Evolutionary conservation across 1,140 invertebrate species (phyloP), one percentile per base, ranked within the genome.

Genomic region (Anagrus nilaparvatae): DNA sequence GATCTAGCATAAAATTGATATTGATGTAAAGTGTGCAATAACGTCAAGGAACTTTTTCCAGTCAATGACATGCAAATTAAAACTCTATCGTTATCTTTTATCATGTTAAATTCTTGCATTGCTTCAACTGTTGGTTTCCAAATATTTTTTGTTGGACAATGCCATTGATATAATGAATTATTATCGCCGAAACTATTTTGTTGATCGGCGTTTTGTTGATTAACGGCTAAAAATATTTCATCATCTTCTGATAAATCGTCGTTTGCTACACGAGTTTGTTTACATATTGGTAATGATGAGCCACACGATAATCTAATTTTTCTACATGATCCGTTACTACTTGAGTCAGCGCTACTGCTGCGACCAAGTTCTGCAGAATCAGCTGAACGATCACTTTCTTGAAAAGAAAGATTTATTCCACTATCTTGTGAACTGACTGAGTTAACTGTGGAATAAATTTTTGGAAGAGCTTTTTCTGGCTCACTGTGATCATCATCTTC

Each of bases 21-120:
- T 55, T 93, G 87, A 39, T 82, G 77, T 43, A 94, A 67, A 2
- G 83, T 81, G 58, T 94, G 89, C 1, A 94, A 65, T 0, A 94
- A 63, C 1, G 81, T 79, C 2, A 93, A 61, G 1, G 88, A 92
- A 55, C 87, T 83, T 43, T 81, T 82, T 1, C 84, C 83, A 0
- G 81, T 85, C 0, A 84, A 83, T 8, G 62, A 63, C n/a, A 93
- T 65, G 61, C 90, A 92, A 2, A 93, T 75, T 49, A 94, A 63
- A 9, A 93, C 75, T 38, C 77, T 74, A 54, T 95, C 90, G 3
- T 82, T 84, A 55, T 87, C 74, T 44, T 77, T 70, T 13, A 95
- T 79, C 89, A 94, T 94, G 14, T 79, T 74, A 61, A 82, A 89
- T 52, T 89, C 83, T 43, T 82, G 76, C 13, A 93, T 71, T 1